These are phyloP conservation scores for Erethizon dorsatum DNA, from an alignment of 2,797 vertebrate species.

Conservation along the genomic window DNA sequence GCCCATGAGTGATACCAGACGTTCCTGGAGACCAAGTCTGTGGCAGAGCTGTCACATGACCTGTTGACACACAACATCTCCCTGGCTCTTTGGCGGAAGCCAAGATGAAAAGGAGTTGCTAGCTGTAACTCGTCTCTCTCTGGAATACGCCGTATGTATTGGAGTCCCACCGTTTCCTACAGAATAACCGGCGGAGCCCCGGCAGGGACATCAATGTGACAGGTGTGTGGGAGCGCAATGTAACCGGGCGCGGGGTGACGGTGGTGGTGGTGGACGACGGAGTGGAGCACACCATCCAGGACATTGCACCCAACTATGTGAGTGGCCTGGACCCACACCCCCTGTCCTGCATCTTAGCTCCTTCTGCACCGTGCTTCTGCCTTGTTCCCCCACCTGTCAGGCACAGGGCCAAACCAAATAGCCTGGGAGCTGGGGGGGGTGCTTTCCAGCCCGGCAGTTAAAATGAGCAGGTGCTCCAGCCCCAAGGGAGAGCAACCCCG, in stretches of 20 bases:
- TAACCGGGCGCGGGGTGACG: constrained; percentile 96
- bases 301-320: constrained; percentile 98
- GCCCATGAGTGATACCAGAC: background rate
- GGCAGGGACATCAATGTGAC: constrained; percentile 99
- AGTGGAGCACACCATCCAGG: constrained; percentile 95
- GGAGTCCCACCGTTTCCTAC: background rate
- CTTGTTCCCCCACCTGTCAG: background rate
- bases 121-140: background rate
- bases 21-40: background rate
- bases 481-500: background rate
- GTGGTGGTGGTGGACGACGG: constrained; percentile 99
- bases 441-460: background rate
- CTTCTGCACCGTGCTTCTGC: background rate
- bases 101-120: background rate
- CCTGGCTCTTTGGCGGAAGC: background rate
- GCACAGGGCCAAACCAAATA: background rate
- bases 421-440: background rate
- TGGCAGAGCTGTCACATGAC: background rate
- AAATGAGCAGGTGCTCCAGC: background rate
- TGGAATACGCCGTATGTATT: background rate
- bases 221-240: constrained; percentile 97
- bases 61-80: background rate
- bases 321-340: constrained; percentile 78
- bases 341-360: background rate
- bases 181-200: constrained; percentile 94